Evolutionary conservation across 2,797 vertebrate species (phyloP), one percentile per base, ranked within the genome.

Genomic region (Manis javanica): DNA sequence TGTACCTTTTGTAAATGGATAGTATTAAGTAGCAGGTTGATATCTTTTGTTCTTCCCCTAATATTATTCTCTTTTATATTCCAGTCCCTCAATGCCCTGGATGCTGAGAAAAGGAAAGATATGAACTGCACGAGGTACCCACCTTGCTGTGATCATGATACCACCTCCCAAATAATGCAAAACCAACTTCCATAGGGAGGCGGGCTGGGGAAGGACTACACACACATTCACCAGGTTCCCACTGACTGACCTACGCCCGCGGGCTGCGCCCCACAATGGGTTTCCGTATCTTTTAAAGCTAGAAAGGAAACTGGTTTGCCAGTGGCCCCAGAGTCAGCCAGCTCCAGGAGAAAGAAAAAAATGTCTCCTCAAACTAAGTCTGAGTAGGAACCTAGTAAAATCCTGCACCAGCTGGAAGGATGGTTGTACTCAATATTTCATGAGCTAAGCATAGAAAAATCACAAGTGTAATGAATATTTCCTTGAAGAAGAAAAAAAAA

Each of bases 361-460:
- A 57, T 29, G 42, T 39, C 53, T 92, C 31, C 57, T 77, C 8
- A 34, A 89, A 75, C 26, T 37, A 91, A 66, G 34, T 51, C 75
- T 69, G 24, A 87, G 31, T 59, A 42, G 59, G 63, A 86, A 64
- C 46, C 64, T 86, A 84, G 55, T 77, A 94, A 88, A 95, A 90
- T 29, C 51, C 69, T 78, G n/a, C 46, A 23, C 91, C 88, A 46
- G 49, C 66, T 92, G 89, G 34, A 91, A 90, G 66, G 39, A 57
- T 68, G 84, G 66, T 68, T 74, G 64, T 68, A 72, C 46, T 83
- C 51, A 7, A 1, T 64, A 84, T 91, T 96, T 95, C 87, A 85
- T 46, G 42, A 97, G 87, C 86, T 86, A 79, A 49, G 59, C 63
- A 82, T 42, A 89, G 95, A 95, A 92, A 46, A 97, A 92, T 69